Evolutionary conservation across 2,888 invertebrate species (phyloP).

Genomic region (Drosophila bunnanda): DNA sequence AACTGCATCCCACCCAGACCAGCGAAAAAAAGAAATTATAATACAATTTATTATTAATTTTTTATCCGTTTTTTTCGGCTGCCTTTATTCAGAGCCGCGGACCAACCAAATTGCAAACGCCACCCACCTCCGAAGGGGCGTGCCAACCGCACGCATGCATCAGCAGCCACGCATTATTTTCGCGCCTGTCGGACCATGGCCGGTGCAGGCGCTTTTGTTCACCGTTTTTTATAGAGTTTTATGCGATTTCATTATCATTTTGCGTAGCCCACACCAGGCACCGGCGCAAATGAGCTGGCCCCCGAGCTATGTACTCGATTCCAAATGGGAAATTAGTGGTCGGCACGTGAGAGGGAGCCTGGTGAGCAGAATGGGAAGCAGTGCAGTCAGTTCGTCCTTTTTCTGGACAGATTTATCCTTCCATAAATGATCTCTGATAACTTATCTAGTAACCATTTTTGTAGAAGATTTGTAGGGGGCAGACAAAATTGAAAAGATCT

Average conservation of each 20-base stretch:
- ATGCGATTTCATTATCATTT: conserved; percentile 68
- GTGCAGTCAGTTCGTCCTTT: background rate
- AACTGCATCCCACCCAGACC: background rate
- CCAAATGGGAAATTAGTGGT: conserved; percentile 23
- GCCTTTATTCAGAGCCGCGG: conserved; percentile 43
- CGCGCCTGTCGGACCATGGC: conserved; percentile 24
- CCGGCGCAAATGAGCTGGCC: conserved; percentile 12
- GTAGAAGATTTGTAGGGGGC: no score
- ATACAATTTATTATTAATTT: conserved; percentile 71
- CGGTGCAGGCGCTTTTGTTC: conserved; percentile 22
- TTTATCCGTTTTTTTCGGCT: conserved; percentile 36
- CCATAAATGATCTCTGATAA: no score
- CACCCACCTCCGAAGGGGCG: conserved; percentile 49
- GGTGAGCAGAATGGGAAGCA: background rate
- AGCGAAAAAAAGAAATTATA: conserved; percentile 69
- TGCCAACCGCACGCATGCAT: conserved; percentile 43
- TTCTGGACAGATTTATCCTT: background rate
- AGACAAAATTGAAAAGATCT: no score
- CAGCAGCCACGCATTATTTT: conserved; percentile 30
- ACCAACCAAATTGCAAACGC: conserved; percentile 60
- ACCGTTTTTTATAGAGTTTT: conserved; percentile 45
- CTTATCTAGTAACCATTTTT: no score
- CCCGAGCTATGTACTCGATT: conserved; percentile 7
- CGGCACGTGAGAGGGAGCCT: background rate
- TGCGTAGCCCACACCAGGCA: conserved; percentile 61